These are phyloP conservation scores for Oikopleura dioica DNA, from an alignment of 23 tunicate genomes.

Conservation along the genomic window DNA sequence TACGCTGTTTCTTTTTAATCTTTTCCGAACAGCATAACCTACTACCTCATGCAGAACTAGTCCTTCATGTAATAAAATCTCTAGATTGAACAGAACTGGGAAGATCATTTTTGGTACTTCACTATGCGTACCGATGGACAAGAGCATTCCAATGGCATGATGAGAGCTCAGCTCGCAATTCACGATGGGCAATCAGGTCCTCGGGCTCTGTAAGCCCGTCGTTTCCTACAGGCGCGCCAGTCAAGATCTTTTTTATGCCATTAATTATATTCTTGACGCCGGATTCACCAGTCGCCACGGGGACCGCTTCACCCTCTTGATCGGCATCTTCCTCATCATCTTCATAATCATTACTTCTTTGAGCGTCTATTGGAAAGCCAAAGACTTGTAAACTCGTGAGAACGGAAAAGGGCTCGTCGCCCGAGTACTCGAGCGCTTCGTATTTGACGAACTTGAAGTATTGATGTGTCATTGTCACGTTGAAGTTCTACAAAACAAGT, in stretches of 20 bases:
- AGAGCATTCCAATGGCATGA: too few relatives aligned
- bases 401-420: neutral
- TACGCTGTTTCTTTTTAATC: neutral
- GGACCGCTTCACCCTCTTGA: neutral
- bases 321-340: neutral
- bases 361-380: neutral
- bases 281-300: neutral
- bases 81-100: too few relatives aligned
- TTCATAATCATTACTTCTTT: neutral
- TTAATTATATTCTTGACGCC: neutral
- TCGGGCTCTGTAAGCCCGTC: too few relatives aligned
- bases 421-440: neutral
- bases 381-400: neutral
- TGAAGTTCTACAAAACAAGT: neutral
- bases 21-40: conserved; percentile 13
- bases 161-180: too few relatives aligned
- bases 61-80: too few relatives aligned
- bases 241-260: neutral
- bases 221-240: too few relatives aligned
- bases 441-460: neutral
- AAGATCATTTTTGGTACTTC: too few relatives aligned
- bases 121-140: too few relatives aligned
- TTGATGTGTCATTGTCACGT: neutral
- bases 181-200: too few relatives aligned
- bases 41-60: conserved; percentile 10